Evolutionary conservation across 2,113 vertebrate species (phyloP).

Genomic region (Oreochromis aureus): DNA sequence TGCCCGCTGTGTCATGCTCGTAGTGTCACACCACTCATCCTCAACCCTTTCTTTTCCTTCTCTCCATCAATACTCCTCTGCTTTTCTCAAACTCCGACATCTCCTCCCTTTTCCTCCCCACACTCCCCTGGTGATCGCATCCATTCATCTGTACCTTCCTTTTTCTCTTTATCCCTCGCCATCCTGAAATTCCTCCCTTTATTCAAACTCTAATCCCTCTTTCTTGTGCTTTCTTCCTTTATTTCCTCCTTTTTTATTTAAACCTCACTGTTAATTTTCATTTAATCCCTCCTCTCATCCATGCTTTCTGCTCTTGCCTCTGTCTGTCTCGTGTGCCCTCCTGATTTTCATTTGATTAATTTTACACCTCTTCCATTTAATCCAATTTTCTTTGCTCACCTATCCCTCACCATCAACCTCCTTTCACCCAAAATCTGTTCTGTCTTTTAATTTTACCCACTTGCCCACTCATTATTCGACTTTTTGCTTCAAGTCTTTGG

Average conservation of each 20-base stretch:
- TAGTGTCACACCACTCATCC: not conserved
- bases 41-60: not conserved
- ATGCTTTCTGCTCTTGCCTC: not conserved
- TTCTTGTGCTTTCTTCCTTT: not conserved
- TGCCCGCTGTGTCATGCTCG: no score
- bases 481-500: not conserved
- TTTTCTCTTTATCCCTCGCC: not conserved
- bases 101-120: not conserved
- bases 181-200: slow-evolving; percentile 4
- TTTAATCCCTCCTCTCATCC: slow-evolving; percentile 34
- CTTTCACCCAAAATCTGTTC: slow-evolving; percentile 20
- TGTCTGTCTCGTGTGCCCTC: not conserved
- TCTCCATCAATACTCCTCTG: not conserved
- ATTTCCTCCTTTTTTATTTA: slow-evolving; percentile 15
- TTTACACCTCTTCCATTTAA: slow-evolving; percentile 42
- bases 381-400: slow-evolving; percentile 20
- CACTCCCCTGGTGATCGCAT: not conserved
- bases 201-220: slow-evolving; percentile 26
- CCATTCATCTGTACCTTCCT: not conserved
- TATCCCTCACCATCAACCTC: not conserved
- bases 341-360: not conserved
- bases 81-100: not conserved
- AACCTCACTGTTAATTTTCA: not conserved
- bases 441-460: not conserved
- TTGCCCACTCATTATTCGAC: not conserved